Base-by-base conservation (phyloP, 2,888 invertebrate genomes). In the Rhynchonema sp. region DNA sequence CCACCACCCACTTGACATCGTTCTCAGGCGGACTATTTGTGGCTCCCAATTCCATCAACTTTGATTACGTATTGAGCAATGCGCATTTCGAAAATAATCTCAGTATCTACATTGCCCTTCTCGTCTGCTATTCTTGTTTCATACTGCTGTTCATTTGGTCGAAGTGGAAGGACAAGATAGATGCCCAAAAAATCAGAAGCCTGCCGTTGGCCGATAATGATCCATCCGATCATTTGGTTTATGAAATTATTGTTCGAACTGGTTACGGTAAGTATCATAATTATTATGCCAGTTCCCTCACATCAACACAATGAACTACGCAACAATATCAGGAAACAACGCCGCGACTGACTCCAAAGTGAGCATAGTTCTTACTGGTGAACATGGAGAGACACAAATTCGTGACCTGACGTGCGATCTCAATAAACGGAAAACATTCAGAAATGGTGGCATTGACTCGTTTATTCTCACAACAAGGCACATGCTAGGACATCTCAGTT, bases 31-130 rank as follows among this genome's bases (percentile, higher is more conserved):
- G 76, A 28, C 75, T 75, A 66, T 72, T 74, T n/a, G 74, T 77
- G 1, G 70, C 72, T 23, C 78, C 78, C 1, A 78, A 77, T 66
- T 70, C 73, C 22, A 74, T 79, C 20, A 75, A 78, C 69, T 79
- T 76, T 68, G 69, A 72, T 63, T 77, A 74, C 64, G 75, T 78
- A 9, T 76, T 77, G 61, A 69, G 72, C 30, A 73, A 78, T 65
- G 64, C 69, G 25, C 73, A 72, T 61, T 77, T 78, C 67, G 64
- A 66, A 46, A 73, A 74, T 63, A 79, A 79, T 65, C 71, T 75
- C 1, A 75, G 76, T 1, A 71, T 78, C 46, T 78, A 77, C 68
- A 64, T 73, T 46, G 75, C 76, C 0, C 67, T 75, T 60, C 76
- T 78, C 27, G 65, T 75, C 23, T 70, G 74, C 1, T 63, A 68